Evolutionary conservation across 2,888 invertebrate genomes (phyloP), one percentile per base, ranked within the genome.

Genomic region (Caenorhabditis drosophilae): DNA sequence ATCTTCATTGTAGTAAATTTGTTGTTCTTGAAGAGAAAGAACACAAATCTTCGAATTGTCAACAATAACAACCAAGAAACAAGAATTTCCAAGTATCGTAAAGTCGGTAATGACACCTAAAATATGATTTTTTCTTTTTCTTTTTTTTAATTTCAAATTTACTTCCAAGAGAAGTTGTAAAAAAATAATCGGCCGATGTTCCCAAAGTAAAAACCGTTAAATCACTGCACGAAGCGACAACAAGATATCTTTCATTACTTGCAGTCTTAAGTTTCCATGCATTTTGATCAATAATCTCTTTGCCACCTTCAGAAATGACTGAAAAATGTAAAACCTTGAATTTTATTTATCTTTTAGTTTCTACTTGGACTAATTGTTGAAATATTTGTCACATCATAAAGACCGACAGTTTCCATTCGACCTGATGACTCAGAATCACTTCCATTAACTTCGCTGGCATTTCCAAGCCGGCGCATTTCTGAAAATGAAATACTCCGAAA

Each of bases 211-310:
- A 57, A 18, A 57, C 57, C 12, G 57, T 51, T 9, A 63, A n/a
- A 38, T 57, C 57, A 0, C 48, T 44, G 22, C 57, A 52, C 20
- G 63, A 57, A 7, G 57, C 57, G 27, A 57, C 57, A n/a, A 54
- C 57, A 4, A 63, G 45, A 15, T 53, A 63, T 6, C 63, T 48
- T 9, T 63, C 57, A 31, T 57, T 63, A 45, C 57, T 57, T 20
- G 57, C 49, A 9, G 63, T 40, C 20, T 63, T 63, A n/a, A 63
- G 35, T 15, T 45, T 63, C 63, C 63, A 63, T 15, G 34, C 56
- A n/a, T n/a, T n/a, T n/a, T n/a, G n/a, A n/a, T n/a, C n/a, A n/a
- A n/a, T n/a, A n/a, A n/a, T n/a, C n/a, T n/a, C n/a, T n/a, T n/a
- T n/a, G n/a, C n/a, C n/a, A n/a, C n/a, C n/a, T n/a, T n/a, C n/a